phyloP scores from a whole-genome alignment of 2,888 invertebrate species.

The Lochmaea capreae region DNA sequence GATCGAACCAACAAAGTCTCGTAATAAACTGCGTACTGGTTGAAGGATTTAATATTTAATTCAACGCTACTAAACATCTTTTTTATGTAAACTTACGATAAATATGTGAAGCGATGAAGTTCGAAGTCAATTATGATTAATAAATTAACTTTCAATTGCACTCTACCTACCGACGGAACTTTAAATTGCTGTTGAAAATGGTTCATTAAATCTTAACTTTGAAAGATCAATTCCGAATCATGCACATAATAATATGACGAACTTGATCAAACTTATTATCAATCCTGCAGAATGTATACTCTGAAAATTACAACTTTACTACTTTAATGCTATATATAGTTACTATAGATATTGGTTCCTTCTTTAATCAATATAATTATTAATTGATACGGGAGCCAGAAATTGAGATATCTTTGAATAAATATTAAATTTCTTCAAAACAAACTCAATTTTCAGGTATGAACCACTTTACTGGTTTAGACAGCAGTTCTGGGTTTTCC shows the following conservation, averaged over 20 bases:
- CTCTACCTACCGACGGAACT: neutral
- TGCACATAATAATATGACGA: conserved; percentile 21
- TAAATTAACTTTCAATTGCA: conserved; percentile 11
- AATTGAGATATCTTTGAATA: conserved; percentile 35
- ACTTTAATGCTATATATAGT: conserved; percentile 15
- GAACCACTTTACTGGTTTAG: conserved; percentile 38
- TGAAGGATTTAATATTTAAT: no score
- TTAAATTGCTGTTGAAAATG: conserved; percentile 16
- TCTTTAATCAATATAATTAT: conserved; percentile 39
- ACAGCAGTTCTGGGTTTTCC: neutral
- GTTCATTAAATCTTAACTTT: conserved; percentile 31
- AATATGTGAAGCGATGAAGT: neutral
- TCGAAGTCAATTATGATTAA: conserved; percentile 8
- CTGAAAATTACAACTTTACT: conserved; percentile 15
- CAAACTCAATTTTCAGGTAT: conserved; percentile 47
- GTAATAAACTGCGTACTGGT: no score
- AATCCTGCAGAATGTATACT: conserved; percentile 29
- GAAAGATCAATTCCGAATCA: conserved; percentile 25
- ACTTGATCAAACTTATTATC: conserved; percentile 33
- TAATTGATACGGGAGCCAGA: conserved; percentile 33
- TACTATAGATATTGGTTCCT: conserved; percentile 26
- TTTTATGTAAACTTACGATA: no score
- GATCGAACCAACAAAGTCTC: no score
- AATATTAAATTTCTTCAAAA: conserved; percentile 49
- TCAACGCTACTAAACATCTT: no score